These are phyloP conservation scores for Silurus lanzhouensis DNA, from an alignment of 2,797 vertebrate genomes.

Conservation along the genomic window DNA sequence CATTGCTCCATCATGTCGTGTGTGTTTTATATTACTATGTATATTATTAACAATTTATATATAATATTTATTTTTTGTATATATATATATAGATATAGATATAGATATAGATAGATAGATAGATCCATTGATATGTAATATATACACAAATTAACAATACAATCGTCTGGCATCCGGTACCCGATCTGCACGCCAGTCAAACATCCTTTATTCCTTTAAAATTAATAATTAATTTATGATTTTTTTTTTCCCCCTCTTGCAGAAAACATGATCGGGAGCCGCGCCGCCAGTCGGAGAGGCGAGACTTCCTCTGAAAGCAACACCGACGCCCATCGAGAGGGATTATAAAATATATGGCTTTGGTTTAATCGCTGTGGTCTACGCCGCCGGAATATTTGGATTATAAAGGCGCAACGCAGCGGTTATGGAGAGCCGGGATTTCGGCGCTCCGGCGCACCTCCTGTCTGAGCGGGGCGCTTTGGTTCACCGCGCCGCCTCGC, in stretches of 20 bases:
- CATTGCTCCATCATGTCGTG: too few relatives aligned
- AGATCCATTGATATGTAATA: not conserved
- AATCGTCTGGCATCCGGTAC: not conserved
- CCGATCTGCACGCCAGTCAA: not conserved
- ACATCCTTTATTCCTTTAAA: slow-evolving; percentile 13
- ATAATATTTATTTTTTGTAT: not conserved
- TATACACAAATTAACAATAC: not conserved
- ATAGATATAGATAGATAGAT: not conserved
- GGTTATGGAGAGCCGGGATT: slow-evolving; percentile 94
- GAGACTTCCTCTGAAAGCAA: slow-evolving; percentile 73
- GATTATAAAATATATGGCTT: slow-evolving; percentile 77
- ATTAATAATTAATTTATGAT: not conserved
- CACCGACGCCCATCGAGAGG: slow-evolving; percentile 70
- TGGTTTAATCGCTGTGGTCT: slow-evolving; percentile 72
- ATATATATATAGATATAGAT: not conserved
- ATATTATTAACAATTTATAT: not conserved
- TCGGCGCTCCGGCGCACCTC: slow-evolving; percentile 91
- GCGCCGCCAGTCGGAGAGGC: slow-evolving; percentile 71
- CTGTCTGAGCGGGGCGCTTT: slow-evolving; percentile 88
- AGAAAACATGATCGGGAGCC: slow-evolving; percentile 81
- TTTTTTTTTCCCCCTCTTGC: slow-evolving; percentile 59
- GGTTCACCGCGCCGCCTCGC: slow-evolving; percentile 87
- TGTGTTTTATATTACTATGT: not conserved
- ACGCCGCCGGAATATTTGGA: slow-evolving; percentile 73
- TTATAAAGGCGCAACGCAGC: slow-evolving; percentile 70